Base-by-base conservation (phyloP, 1,140 invertebrate genomes). In the Ceratina australensis region DNA sequence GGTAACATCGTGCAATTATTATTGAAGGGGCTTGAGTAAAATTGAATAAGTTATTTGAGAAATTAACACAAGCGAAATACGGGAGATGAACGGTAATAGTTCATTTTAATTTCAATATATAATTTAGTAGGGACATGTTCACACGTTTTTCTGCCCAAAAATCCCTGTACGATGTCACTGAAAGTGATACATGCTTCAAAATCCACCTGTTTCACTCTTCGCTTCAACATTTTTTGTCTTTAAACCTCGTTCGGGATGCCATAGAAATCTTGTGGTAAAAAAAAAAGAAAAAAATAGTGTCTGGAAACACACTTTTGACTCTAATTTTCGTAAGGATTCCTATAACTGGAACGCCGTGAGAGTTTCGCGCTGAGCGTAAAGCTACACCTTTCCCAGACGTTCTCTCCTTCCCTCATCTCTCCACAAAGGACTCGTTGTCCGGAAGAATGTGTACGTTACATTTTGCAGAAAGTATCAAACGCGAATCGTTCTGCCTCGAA, bases 181-280 rank as follows among this genome's bases (percentile, higher is more conserved):
- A 42, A 42, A 42, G 33, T 42, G 10, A 42, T 42, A 42, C 33
- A 42, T 10, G 7, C 33, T 10, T 42, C 33, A 42, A 42, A 42
- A 42, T 5, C 52, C 16, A 54, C 52, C 52, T 54, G n/a, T 54
- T n/a, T 54, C 16, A 1, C n/a, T 2, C 42, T 42, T 57, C 1
- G 16, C 59, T 65, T 59, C 0, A 20, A 3, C 18, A 12, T 26
- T 20, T 16, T 67, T 67, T 42, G 54, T 49, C 47, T 56, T 81
- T 61, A 5, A n/a, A 56, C 47, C 57, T 79, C 72, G 64, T 47
- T 59, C 54, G 10, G 26, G 81, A 83, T 73, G n/a, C 81, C 80
- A 22, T 80, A 77, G 64, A 77, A 84, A 77, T 73, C 83, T 71
- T 47, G 52, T 5, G 65, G 69, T 63, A 28, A 50, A 33, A 72